Percentiles rank a stretch among this genome's conserved stretches.
phyloP scores from a whole-genome alignment of 2,888 invertebrate species.

The Sminthurides aquaticus region DNA sequence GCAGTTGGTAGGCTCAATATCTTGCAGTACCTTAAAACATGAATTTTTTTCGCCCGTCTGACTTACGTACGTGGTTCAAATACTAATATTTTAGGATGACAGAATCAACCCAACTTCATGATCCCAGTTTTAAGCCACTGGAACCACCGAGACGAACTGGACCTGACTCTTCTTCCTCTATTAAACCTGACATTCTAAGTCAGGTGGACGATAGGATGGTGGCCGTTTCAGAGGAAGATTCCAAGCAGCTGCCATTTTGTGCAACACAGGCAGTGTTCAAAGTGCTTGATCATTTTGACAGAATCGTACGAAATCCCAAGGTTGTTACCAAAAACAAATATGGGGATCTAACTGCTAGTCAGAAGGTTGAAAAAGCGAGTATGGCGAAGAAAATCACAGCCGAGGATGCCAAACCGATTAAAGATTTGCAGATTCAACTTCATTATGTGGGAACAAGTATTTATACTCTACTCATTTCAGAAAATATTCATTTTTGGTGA shows the following conservation, averaged over 20 bases:
- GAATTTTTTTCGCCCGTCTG: background rate
- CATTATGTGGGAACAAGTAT: constrained; percentile 8
- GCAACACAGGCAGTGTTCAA: constrained; percentile 23
- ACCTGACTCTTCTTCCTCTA: background rate
- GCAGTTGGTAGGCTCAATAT: constrained; percentile 18
- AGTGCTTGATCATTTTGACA: constrained; percentile 17
- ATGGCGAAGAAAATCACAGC: background rate
- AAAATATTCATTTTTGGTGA: too few species aligned
- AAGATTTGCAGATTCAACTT: background rate
- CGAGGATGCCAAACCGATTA: constrained; percentile 9
- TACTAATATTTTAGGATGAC: background rate
- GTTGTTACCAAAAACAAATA: background rate
- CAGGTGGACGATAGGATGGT: background rate
- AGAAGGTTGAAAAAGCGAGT: background rate
- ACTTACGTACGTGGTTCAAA: background rate
- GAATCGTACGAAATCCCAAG: constrained; percentile 14
- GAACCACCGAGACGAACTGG: background rate
- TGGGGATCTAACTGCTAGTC: background rate
- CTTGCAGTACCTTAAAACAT: constrained; percentile 3
- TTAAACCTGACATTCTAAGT: background rate
- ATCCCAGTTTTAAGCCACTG: background rate
- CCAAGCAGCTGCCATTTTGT: background rate
- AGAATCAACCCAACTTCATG: background rate
- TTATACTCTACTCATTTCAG: too few species aligned
- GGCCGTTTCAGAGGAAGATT: background rate